Conservation (phyloP, 2,888 invertebrate species). For the Ennomos fuscantarius region DNA sequence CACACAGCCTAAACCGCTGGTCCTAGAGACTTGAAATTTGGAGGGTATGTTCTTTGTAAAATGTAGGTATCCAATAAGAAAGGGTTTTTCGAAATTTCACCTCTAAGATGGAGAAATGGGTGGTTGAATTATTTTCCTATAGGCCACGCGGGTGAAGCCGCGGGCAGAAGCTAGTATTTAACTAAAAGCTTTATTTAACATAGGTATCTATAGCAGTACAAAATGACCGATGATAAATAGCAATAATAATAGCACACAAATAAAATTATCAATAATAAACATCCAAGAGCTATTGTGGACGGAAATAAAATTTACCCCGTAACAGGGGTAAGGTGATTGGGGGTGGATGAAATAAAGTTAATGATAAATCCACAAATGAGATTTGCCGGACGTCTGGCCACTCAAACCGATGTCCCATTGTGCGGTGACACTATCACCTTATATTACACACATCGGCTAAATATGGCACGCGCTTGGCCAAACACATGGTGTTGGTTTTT, state of each 20-base stretch:
- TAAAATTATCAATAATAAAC: constrained; percentile 69
- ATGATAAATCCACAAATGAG: constrained; percentile 85
- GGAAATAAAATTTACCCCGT: constrained; percentile 81
- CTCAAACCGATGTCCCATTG: constrained; percentile 79
- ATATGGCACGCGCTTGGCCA: constrained; percentile 58
- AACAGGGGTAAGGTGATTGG: constrained; percentile 77
- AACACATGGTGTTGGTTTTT: constrained; percentile 59
- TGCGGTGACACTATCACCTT: constrained; percentile 80
- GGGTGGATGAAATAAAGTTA: constrained; percentile 83
- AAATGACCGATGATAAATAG: too few relatives aligned
- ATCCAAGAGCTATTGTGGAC: constrained; percentile 69
- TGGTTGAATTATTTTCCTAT: too few relatives aligned
- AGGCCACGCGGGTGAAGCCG: too few relatives aligned
- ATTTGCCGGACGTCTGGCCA: constrained; percentile 83
- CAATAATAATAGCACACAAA: constrained; percentile 46
- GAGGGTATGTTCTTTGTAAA: too few relatives aligned
- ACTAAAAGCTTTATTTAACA: too few relatives aligned
- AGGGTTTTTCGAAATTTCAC: too few relatives aligned
- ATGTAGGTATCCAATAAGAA: too few relatives aligned
- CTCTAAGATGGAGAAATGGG: too few relatives aligned
- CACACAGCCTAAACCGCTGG: too few relatives aligned
- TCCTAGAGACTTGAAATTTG: too few relatives aligned
- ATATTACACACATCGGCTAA: constrained; percentile 71
- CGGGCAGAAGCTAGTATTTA: too few relatives aligned
- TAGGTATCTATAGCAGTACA: too few relatives aligned